Evolutionary conservation across 2,113 vertebrate species (phyloP), one percentile per base, ranked within the genome.

Genomic region (Pterophyllum scalare): DNA sequence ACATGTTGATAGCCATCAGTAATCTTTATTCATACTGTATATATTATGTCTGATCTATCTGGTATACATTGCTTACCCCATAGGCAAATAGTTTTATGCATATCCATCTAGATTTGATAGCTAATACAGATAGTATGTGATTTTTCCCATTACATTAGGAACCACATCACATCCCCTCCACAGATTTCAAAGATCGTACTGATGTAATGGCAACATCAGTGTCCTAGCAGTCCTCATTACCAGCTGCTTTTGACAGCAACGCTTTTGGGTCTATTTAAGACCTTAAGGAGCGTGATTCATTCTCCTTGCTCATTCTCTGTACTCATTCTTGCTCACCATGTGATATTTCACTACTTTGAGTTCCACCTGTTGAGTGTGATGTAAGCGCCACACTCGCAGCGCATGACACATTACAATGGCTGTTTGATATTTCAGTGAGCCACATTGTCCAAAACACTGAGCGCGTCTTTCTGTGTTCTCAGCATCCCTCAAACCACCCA

Each of bases 291-390:
- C 13, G 20, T 79, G 20, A 79, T 31, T 81, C 57, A 77, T 38
- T 9, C 10, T 26, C 6, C 17, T 7, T n/a, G 15, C 75, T 86
- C 74, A 65, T 62, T 43, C 33, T 60, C 57, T 10, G 46, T 40
- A 26, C 26, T 85, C 26, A 11, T 12, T 74, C 43, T 62, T 38
- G 26, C 77, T 79, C 81, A 49, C 72, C 52, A 83, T n/a, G 60
- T 35, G 75, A 65, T 56, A 15, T 70, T 85, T 79, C 40, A 58
- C 31, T 61, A 35, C 56, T 81, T 40, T 57, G 19, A 78, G 77
- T 52, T 79, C 26, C 78, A 87, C 88, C 80, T 84, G 35, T 81
- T 85, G 57, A 59, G 14, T 12, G 84, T 35, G 67, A 79, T 59
- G n/a, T 43, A 31, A 52, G 61, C 2, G 59, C 72, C 81, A 79